Percentiles rank a stretch among this genome's conserved stretches.
These are phyloP conservation scores for Hypomecis atomaria DNA, from an alignment of 2,888 invertebrate genomes.

Conservation along the genomic window DNA sequence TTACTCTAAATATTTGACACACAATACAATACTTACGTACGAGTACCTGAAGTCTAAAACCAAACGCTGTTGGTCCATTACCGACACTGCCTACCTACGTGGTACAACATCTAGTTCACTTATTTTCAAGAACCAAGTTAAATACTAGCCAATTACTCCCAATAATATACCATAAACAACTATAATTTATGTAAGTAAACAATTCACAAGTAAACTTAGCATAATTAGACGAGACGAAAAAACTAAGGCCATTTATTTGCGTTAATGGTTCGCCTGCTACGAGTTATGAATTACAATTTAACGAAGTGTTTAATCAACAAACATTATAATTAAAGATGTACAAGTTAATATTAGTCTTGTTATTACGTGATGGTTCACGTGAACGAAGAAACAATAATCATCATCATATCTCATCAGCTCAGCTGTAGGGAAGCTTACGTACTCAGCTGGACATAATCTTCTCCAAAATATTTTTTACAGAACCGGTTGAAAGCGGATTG, in stretches of 20 bases:
- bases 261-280: not conserved
- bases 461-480: too few relatives aligned
- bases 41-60: too few relatives aligned
- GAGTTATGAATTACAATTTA: conserved; percentile 3
- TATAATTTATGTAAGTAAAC: conserved; percentile 6
- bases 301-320: conserved; percentile 5
- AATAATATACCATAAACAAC: conserved; percentile 3
- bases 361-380: not conserved
- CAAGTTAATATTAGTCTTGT: conserved; percentile 1
- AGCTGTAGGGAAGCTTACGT: too few relatives aligned
- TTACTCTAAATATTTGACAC: not conserved
- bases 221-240: not conserved
- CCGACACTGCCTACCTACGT: too few relatives aligned
- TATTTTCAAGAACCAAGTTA: too few relatives aligned
- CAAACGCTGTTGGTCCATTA: too few relatives aligned
- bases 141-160: not conserved
- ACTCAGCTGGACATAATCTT: too few relatives aligned
- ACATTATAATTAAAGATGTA: conserved; percentile 15
- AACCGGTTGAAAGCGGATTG: too few relatives aligned
- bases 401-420: too few relatives aligned
- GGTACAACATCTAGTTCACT: too few relatives aligned
- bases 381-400: too few relatives aligned
- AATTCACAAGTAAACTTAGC: conserved; percentile 6
- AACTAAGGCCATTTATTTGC: conserved; percentile 7
- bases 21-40: too few relatives aligned